Percentiles rank a stretch among this genome's conserved stretches.
These are phyloP conservation scores for Halictus quadricinctus DNA, from an alignment of 2,888 invertebrate species.

Conservation along the genomic window DNA sequence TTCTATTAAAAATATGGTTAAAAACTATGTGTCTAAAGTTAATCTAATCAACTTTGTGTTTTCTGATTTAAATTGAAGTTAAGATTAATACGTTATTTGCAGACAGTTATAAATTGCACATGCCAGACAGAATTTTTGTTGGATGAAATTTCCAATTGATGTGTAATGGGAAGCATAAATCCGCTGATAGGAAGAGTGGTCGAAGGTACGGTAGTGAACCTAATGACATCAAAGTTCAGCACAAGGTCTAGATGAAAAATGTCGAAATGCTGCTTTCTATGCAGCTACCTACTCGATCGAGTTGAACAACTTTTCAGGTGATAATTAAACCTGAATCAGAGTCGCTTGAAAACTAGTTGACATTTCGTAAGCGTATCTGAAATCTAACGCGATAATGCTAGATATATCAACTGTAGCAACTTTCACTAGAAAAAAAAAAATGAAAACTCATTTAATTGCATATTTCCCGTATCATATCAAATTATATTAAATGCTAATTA, in stretches of 20 bases:
- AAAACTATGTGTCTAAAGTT: neutral
- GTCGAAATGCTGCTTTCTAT: constrained; percentile 25
- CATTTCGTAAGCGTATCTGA: constrained; percentile 50
- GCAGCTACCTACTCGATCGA: constrained; percentile 30
- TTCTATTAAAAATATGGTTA: neutral
- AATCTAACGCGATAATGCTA: constrained; percentile 23
- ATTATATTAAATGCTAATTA: neutral
- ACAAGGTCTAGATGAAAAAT: constrained; percentile 33
- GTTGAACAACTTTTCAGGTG: constrained; percentile 41
- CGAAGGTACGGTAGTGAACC: neutral
- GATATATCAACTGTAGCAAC: neutral
- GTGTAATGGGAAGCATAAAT: neutral
- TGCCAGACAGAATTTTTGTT: neutral
- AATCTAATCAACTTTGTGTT: neutral
- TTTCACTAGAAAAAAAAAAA: constrained; percentile 2
- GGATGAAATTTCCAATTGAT: neutral
- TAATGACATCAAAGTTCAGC: constrained; percentile 1
- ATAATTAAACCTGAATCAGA: constrained; percentile 41
- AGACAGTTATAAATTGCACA: neutral
- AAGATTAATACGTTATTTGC: neutral
- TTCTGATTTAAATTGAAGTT: neutral
- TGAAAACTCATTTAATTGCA: neutral
- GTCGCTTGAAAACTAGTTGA: constrained; percentile 50
- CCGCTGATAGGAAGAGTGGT: constrained; percentile 5
- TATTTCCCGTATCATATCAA: neutral